Percentiles rank a stretch among this genome's conserved stretches.
Evolutionary conservation across 1,140 invertebrate species (phyloP).

Genomic region (Trachelipus rathkii): DNA sequence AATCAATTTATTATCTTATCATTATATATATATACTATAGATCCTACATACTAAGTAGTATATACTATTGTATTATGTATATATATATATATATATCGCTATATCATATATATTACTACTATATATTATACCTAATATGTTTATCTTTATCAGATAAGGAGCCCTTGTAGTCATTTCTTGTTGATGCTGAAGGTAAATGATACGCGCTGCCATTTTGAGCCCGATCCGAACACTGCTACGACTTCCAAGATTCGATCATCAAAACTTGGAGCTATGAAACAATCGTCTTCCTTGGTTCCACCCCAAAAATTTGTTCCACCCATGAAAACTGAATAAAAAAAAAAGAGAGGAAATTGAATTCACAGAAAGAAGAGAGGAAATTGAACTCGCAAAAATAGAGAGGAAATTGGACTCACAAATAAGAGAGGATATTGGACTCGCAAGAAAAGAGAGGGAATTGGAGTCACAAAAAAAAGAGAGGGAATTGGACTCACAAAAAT

Average conservation of each 20-base stretch:
- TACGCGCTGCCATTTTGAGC: constrained; percentile 92
- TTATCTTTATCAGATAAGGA: constrained; percentile 89
- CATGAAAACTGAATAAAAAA: constrained; percentile 70
- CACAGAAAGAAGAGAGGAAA: too few relatives aligned
- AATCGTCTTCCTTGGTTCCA: constrained; percentile 78
- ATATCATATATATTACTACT: constrained; percentile 8
- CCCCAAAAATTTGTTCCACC: constrained; percentile 99
- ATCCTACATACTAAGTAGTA: too few relatives aligned
- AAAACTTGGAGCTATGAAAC: constrained; percentile 80
- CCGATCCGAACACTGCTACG: constrained; percentile 91
- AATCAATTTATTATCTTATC: too few relatives aligned
- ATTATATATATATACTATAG: too few relatives aligned
- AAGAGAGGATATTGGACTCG: too few relatives aligned
- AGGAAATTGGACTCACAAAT: too few relatives aligned
- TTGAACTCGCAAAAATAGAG: too few relatives aligned
- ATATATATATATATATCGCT: background rate
- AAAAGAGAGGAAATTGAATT: constrained; percentile 22
- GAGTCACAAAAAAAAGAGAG: too few relatives aligned
- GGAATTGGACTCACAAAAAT: too few relatives aligned
- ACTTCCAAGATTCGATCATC: constrained; percentile 92
- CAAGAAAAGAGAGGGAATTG: too few relatives aligned
- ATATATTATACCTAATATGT: constrained; percentile 68
- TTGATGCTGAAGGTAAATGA: constrained; percentile 94
- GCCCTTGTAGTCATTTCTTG: constrained; percentile 94
- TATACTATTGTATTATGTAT: too few relatives aligned